Evolutionary conservation across 2,113 vertebrate genomes (phyloP), one percentile per base, ranked within the genome.

Genomic region (Bos javanicus): DNA sequence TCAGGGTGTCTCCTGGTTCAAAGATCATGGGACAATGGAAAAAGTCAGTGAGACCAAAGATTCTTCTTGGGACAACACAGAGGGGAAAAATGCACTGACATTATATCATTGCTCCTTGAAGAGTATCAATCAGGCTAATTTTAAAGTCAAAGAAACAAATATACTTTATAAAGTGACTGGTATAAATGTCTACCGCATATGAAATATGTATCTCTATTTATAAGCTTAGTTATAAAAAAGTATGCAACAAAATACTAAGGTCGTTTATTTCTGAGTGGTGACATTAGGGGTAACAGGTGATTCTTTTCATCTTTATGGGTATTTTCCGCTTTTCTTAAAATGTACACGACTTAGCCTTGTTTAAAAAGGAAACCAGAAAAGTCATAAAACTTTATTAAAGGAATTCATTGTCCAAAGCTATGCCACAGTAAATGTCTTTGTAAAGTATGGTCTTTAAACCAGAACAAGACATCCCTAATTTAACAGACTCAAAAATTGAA

Each of bases 251-350:
- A 59, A 26, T 21, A 78, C 60, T 17, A 36, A 85, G n/a, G 46
- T 13, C 33, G 52, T 11, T 85, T 36, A 78, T 67, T 84, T 71
- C 30, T 78, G 23, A 26, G 82, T 56, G 54, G 23, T 57, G 15
- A 30, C 25, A 62, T 81, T 48, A 85, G 48, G 50, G 12, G 30
- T 21, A 95, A 43, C 46, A 62, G 26, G n/a, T 50, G 23, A 60
- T 46, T 60, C 67, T 89, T 78, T 92, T 92, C 33, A 48, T 50
- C 26, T 62, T 87, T 82, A 82, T 19, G 30, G 36, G 59, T 64
- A 33, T 92, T 92, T 81, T 76, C 59, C 62, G 67, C 59, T 71
- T 67, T 84, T 94, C 85, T 91, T n/a, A 92, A 86, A 93, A 82
- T 71, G 7, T 43, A n/a, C 54, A 36, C 57, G 82, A 52, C 52